Evolutionary conservation across 2,113 vertebrate species (phyloP).

Genomic region (Alectura lathami): DNA sequence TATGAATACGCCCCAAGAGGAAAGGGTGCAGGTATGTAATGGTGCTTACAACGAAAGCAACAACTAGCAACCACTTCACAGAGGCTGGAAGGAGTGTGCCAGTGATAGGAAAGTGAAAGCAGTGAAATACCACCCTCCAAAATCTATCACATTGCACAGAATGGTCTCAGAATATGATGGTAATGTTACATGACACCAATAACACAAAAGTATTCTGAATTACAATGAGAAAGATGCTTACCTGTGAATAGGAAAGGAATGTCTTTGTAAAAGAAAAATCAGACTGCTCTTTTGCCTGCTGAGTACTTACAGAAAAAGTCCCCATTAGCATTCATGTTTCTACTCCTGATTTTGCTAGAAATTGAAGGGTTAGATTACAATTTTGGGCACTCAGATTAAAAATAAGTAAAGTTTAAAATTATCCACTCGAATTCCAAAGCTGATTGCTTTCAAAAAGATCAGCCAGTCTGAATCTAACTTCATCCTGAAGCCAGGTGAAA

Average conservation of each 20-base stretch:
- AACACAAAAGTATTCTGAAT: background rate
- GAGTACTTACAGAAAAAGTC: accelerated
- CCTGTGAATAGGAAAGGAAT: background rate
- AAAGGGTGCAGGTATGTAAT: background rate
- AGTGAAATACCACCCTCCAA: background rate
- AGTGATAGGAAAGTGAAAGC: background rate
- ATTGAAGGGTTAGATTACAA: background rate
- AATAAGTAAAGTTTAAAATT: background rate
- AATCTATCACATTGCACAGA: background rate
- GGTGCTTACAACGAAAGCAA: background rate
- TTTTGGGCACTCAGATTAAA: background rate
- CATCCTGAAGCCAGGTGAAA: background rate
- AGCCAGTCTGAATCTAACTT: background rate
- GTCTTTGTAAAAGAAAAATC: background rate
- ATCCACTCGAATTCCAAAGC: background rate
- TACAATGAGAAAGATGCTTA: background rate
- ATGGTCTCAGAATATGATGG: background rate
- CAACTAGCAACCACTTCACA: background rate
- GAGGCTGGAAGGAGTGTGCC: background rate
- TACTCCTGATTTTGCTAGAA: background rate
- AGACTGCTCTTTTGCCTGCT: background rate
- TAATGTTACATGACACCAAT: background rate
- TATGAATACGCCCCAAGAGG: background rate
- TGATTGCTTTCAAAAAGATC: background rate
- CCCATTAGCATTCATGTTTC: background rate